Base-by-base conservation (phyloP, 2,888 invertebrate species). In the Shargacucullia verbasci region DNA sequence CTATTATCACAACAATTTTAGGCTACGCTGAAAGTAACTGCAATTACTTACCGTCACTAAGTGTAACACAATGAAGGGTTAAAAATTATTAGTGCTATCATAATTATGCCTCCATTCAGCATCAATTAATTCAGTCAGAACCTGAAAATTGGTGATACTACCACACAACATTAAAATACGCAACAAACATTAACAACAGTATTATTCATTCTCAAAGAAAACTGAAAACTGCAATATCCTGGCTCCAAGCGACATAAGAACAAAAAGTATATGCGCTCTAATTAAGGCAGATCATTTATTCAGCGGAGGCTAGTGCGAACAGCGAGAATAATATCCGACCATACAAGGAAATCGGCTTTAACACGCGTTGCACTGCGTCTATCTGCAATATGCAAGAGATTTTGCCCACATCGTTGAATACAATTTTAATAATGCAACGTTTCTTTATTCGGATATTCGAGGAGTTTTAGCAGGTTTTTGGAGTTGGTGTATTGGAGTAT, bases 231-330 rank as follows among this genome's bases (percentile, higher is more conserved):
- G 29, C 34, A 62, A 66, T 56, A 45, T 48, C 45, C 40, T 47
- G 27, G 27, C 27, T 47, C 15, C 37, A 35, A 15, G 14, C 20
- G 38, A 44, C 9, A 40, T 53, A 69, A 50, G 40, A 49, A 73
- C 25, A 41, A 50, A 76, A 69, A 72, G 43, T 47, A 29, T 43
- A 63, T 57, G 70, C 67, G 63, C 57, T 73, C 64, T 76, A 78
- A 81, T 80, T 79, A 78, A 64, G 67, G 33, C 43, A 35, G 49
- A 68, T 81, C 63, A 76, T 73, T 82, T 82, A 82, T 82, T 80
- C 80, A 80, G 62, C 50, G 50, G 57, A 59, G 72, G 67, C 65
- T 44, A 45, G 50, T 44, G 39, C 49, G 55, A 59, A 58, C 48
- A 35, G 61, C 39, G 59, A 37, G 59, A 70, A 64, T 61, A 76